Evolutionary conservation across 2,888 invertebrate genomes (phyloP), one percentile per base, ranked within the genome.

Genomic region (Tenthredo amoena): DNA sequence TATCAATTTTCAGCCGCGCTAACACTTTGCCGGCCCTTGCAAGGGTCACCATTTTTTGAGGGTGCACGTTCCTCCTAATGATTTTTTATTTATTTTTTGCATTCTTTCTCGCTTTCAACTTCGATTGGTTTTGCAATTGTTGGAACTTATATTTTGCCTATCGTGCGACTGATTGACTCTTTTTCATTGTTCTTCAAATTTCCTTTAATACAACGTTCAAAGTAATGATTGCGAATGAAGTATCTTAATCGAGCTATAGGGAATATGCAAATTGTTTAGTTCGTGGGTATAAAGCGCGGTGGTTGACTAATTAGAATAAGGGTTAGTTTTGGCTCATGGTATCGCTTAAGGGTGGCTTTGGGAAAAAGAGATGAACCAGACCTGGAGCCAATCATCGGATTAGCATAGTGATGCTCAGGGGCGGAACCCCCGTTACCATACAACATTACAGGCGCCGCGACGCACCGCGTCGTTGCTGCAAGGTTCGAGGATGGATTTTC

Each of bases 331-430:
- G 91, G 93, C 93, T 92, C 92, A 93, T 92, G 93, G 91, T 92
- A 91, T 90, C 90, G 90, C 91, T 92, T 91, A 90, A 91, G 92
- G 91, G 92, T 90, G 91, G 90, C 88, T 89, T 91, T 91, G 43
- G 50, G 83, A 81, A 65, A 68, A 58, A 83, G 68, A 83, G 68
- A 83, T 71, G 65, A 71, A 71, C 43, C 50, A 83, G 83, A 83
- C 68, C 83, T 71, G 68, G 71, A 71, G 93, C 93, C 93, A 93
- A 93, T 93, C 93, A 93, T 93, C 91, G 93, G 93, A 93, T 93
- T 93, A 93, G 93, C 93, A 93, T 93, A 93, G 92, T 93, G 92
- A 93, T 93, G 93, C 91, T 91, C 91, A 91, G 91, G 92, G 92
- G 92, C 92, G 92, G 92, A 90, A 89, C 91, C 90, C 91, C 90